A percentile compares a stretch with the other conserved stretches of the same genome.
Conservation (phyloP, 1,140 invertebrate genomes). For the Drosophila gunungcola region DNA sequence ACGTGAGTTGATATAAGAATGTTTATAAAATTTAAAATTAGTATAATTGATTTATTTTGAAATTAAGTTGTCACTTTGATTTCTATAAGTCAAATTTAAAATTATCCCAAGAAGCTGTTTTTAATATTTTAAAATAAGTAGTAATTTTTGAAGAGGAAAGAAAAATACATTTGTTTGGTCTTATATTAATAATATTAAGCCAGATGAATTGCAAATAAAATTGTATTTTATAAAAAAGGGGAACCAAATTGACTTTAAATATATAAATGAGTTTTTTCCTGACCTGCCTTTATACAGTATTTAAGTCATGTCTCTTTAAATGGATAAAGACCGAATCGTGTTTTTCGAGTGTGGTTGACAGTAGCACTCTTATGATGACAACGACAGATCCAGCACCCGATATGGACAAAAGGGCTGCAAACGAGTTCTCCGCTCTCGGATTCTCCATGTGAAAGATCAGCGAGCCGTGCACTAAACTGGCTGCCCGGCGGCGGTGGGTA, state of each 20-base stretch:
- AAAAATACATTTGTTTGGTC: no score
- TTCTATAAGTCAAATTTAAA: no score
- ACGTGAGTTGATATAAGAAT: no score
- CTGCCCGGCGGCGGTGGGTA: slow-evolving; percentile 50
- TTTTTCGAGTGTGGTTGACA: slow-evolving; percentile 25
- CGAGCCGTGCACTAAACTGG: slow-evolving; percentile 34
- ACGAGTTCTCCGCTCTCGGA: slow-evolving; percentile 31
- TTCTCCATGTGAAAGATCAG: slow-evolving; percentile 36
- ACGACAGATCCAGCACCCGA: slow-evolving; percentile 66
- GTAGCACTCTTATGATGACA: slow-evolving; percentile 53
- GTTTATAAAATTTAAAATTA: no score
- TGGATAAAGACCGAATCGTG: not conserved
- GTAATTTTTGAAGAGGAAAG: no score
- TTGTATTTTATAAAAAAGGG: not conserved
- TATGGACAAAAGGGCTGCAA: slow-evolving; percentile 64
- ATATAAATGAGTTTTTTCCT: not conserved
- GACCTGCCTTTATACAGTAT: not conserved
- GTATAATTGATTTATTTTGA: no score
- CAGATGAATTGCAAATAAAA: no score
- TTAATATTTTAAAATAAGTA: not conserved
- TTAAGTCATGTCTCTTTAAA: not conserved
- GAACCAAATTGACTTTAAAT: no score
- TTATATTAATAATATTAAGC: no score
- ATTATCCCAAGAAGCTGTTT: no score
- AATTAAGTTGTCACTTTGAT: no score